Conservation (phyloP, 1,140 invertebrate species). For the Drosophila dunni region DNA sequence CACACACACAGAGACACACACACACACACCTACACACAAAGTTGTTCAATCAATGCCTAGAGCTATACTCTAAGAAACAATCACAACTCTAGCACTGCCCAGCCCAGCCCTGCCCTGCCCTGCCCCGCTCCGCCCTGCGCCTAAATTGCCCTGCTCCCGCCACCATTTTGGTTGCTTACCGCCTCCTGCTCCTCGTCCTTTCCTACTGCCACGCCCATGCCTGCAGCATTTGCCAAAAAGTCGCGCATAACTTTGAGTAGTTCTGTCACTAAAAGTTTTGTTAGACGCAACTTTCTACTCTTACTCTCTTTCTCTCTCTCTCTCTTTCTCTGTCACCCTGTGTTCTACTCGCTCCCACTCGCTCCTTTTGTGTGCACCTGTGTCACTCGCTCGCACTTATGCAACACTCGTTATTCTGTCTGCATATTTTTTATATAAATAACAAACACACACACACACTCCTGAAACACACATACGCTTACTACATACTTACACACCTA, state of each 20-base stretch:
- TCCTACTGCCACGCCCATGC: not conserved
- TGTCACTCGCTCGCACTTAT: slow-evolving; percentile 57
- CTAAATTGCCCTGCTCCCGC: not conserved
- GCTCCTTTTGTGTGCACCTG: slow-evolving; percentile 39
- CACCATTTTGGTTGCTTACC: not conserved
- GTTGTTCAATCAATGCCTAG: slow-evolving; percentile 19
- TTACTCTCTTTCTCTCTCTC: slow-evolving; percentile 8
- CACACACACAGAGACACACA: slow-evolving; percentile 7
- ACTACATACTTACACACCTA: slow-evolving; percentile 22
- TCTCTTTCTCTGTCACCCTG: slow-evolving; percentile 9
- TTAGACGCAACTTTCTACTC: slow-evolving; percentile 32
- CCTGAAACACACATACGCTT: slow-evolving; percentile 14
- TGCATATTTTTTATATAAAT: slow-evolving; percentile 57
- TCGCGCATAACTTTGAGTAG: slow-evolving; percentile 40
- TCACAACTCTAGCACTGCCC: not conserved
- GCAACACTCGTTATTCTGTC: slow-evolving; percentile 54
- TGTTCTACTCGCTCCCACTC: slow-evolving; percentile 10
- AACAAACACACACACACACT: slow-evolving; percentile 14
- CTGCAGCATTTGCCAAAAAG: not conserved
- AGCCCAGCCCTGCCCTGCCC: not conserved
- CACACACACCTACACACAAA: slow-evolving; percentile 25
- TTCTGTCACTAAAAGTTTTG: slow-evolving; percentile 35
- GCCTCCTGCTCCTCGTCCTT: not conserved
- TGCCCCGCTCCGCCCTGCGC: not conserved
- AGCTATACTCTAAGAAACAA: not conserved